A percentile compares a stretch with the other conserved stretches of the same genome.
Evolutionary conservation across 92 coral and sea anemone genomes (phyloP).

Genomic region (Epizoanthus rinbou): DNA sequence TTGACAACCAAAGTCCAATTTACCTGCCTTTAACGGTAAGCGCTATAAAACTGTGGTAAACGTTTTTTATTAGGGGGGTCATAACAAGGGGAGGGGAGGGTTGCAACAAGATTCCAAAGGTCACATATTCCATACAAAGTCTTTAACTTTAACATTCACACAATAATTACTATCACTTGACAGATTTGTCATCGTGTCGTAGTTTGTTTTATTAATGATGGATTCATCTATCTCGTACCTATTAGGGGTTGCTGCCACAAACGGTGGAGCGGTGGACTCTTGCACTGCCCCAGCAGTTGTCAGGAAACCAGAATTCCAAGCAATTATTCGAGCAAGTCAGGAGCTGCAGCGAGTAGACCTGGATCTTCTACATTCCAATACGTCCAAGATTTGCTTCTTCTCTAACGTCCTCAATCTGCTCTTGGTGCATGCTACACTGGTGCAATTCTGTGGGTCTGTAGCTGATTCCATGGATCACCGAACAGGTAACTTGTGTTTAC

Average conservation of each 20-base stretch:
- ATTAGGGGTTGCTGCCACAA: constrained; percentile 69
- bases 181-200: too few species aligned
- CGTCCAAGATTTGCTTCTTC: constrained; percentile 81
- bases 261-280: constrained; percentile 74
- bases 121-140: too few species aligned
- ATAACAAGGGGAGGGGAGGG: too few species aligned
- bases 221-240: too few species aligned
- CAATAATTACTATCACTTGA: too few species aligned
- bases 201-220: neutral
- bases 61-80: too few species aligned
- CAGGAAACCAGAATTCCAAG: constrained; percentile 71
- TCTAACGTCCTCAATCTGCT: constrained; percentile 86
- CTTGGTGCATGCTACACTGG: constrained; percentile 84
- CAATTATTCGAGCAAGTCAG: constrained; percentile 63
- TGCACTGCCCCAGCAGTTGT: constrained; percentile 62
- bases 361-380: constrained; percentile 68
- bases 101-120: too few species aligned
- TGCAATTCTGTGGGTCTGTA: constrained; percentile 59
- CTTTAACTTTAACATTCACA: too few species aligned
- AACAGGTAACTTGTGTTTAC: neutral
- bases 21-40: too few species aligned
- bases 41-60: too few species aligned
- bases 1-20: too few species aligned
- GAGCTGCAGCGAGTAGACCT: constrained; percentile 86
- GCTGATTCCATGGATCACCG: constrained; percentile 18